These are phyloP conservation scores for Bursaphelenchus okinawaensis DNA, from an alignment of 2,888 invertebrate species.

Conservation along the genomic window DNA sequence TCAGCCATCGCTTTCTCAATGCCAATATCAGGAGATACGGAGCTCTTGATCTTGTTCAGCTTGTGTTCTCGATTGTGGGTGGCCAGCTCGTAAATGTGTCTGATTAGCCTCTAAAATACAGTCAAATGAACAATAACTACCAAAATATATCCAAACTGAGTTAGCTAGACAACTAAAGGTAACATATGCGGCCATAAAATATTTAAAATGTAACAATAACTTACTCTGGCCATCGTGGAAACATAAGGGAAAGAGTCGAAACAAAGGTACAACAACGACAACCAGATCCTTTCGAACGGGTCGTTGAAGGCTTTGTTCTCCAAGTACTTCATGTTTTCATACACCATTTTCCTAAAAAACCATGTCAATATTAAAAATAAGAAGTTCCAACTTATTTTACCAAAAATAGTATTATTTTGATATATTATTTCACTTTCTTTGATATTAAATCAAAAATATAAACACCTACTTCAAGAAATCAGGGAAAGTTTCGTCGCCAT, in stretches of 20 bases:
- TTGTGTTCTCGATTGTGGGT: slow-evolving; percentile 3
- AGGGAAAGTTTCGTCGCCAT: background rate
- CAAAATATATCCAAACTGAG: no score
- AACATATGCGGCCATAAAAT: no score
- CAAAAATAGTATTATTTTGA: no score
- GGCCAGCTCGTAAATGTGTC: slow-evolving; percentile 14
- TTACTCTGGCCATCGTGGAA: slow-evolving; percentile 59
- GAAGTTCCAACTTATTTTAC: no score
- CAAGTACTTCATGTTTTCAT: slow-evolving; percentile 11
- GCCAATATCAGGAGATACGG: background rate
- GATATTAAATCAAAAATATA: no score
- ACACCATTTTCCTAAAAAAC: slow-evolving; percentile 4
- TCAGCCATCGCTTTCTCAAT: background rate
- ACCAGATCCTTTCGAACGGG: slow-evolving; percentile 82
- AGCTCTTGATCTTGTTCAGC: background rate
- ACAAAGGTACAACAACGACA: slow-evolving; percentile 71
- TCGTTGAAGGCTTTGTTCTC: slow-evolving; percentile 47
- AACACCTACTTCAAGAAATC: background rate
- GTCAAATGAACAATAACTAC: no score
- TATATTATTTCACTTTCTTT: no score
- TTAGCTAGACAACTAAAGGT: no score
- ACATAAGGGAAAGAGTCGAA: slow-evolving; percentile 83
- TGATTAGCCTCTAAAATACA: slow-evolving; percentile 19
- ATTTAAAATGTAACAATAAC: slow-evolving; percentile 5
- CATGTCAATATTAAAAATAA: no score